A percentile compares a stretch with the other conserved stretches of the same genome.
phyloP scores from a whole-genome alignment of 2,113 vertebrate genomes.

The Holacanthus passer region DNA sequence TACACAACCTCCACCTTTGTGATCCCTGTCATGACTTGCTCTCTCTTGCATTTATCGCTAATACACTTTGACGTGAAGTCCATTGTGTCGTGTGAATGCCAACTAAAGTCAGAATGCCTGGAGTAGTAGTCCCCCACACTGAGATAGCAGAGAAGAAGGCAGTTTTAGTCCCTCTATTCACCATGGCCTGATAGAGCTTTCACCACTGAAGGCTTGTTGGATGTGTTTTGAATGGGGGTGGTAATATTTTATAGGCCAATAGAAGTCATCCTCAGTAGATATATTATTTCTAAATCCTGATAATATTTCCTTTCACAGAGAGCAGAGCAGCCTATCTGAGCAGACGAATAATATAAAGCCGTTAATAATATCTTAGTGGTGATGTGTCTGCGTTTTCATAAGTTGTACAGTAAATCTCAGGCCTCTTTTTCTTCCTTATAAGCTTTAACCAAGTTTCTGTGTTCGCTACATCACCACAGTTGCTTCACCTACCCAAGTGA shows the following conservation, averaged over 20 bases:
- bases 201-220: constrained; percentile 41
- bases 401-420: constrained; percentile 13
- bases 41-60: constrained; percentile 27
- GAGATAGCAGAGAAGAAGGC: constrained; percentile 31
- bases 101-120: constrained; percentile 11
- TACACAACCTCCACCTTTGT: constrained; percentile 57
- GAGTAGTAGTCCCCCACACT: neutral
- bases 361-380: constrained; percentile 29
- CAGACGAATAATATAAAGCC: constrained; percentile 21
- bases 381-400: constrained; percentile 5
- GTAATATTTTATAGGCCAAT: constrained; percentile 54
- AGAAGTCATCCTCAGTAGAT: constrained; percentile 27
- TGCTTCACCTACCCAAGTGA: neutral
- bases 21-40: constrained; percentile 36
- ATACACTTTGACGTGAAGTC: constrained; percentile 45
- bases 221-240: constrained; percentile 41
- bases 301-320: constrained; percentile 12
- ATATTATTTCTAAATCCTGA: constrained; percentile 32
- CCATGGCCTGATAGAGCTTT: constrained; percentile 41
- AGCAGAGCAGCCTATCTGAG: constrained; percentile 28
- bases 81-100: constrained; percentile 40
- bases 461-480: constrained; percentile 7
- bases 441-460: neutral
- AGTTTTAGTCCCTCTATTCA: constrained; percentile 47
- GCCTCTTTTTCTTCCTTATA: neutral